Evolutionary conservation across 2,113 vertebrate species (phyloP), one percentile per base, ranked within the genome.

Genomic region (Nothobranchius kuhntae): DNA sequence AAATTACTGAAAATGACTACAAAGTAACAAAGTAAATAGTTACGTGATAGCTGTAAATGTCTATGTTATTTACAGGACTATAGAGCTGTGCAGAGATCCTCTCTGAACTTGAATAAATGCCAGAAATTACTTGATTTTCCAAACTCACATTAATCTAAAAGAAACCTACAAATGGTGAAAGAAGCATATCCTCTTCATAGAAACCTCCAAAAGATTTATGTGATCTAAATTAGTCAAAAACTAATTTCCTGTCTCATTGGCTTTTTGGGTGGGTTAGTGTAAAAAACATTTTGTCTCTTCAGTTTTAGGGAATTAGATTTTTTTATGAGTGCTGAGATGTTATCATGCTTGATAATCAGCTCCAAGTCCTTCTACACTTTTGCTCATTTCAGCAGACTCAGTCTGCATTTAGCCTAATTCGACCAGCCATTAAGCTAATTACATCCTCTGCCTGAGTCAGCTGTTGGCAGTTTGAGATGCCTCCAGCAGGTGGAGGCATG

Each of bases 401-500:
- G 62, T 74, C 73, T 71, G 73, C 70, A 61, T 87, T 89, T 65
- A 68, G 51, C 36, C 68, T 78, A 68, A 85, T 87, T 83, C 74
- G 50, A 36, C 57, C 48, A 77, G 79, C 82, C 78, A 81, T 86
- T 90, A 83, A 79, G 69, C 64, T 83, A 86, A 84, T 90, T 73
- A 56, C 77, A 79, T 86, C 71, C 61, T 36, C 11, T 76, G 6
- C 57, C 35, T 48, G 11, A 36, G 65, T 77, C 76, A 71, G 14
- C n/a, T 11, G 59, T 9, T 0, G 42, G 68, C 68, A 67, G 10
- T 54, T 9, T 44, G 12, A 3, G 1, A 51, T 17, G 8, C 15
- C 7, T 57, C 85, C 91, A 87, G 75, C 64, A 92, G 93, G 77
- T 87, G 89, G 89, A 0, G 87, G 57, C 58, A 48, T 15, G 57